Evolutionary conservation across 2,888 invertebrate genomes (phyloP).

Genomic region (Limnephilus rhombicus): DNA sequence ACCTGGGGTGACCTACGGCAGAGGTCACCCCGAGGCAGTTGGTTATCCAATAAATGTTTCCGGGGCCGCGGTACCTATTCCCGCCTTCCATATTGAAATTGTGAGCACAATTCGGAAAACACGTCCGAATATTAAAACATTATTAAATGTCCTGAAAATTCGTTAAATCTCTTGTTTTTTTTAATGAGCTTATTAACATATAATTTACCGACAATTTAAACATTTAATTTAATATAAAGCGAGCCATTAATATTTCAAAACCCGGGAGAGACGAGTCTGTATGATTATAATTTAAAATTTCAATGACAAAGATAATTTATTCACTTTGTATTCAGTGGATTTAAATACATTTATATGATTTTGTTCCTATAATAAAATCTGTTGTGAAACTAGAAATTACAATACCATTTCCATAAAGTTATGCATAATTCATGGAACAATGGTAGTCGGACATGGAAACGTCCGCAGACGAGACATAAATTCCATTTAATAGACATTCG

Average conservation of each 20-base stretch:
- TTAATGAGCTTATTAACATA: background rate
- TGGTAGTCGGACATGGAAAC: conserved; percentile 38
- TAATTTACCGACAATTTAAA: background rate
- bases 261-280: background rate
- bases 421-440: conserved; percentile 53
- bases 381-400: conserved; percentile 50
- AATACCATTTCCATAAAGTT: conserved; percentile 52
- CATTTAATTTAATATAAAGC: background rate
- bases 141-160: background rate
- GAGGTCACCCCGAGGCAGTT: too few relatives aligned
- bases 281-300: conserved; percentile 37
- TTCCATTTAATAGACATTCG: conserved; percentile 53
- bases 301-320: conserved; percentile 41
- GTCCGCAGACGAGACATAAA: conserved; percentile 41
- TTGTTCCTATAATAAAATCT: conserved; percentile 46
- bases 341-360: conserved; percentile 54
- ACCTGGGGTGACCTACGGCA: too few relatives aligned
- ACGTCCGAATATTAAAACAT: too few relatives aligned
- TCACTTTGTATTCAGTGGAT: conserved; percentile 40
- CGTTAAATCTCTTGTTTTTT: background rate
- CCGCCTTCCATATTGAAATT: too few relatives aligned
- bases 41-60: too few relatives aligned
- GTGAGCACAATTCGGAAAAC: too few relatives aligned
- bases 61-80: too few relatives aligned
- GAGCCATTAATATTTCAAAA: background rate